Percentiles rank a stretch among this genome's conserved stretches.
Evolutionary conservation across 1,140 invertebrate genomes (phyloP).

Genomic region (Zaprionus gabonicus): DNA sequence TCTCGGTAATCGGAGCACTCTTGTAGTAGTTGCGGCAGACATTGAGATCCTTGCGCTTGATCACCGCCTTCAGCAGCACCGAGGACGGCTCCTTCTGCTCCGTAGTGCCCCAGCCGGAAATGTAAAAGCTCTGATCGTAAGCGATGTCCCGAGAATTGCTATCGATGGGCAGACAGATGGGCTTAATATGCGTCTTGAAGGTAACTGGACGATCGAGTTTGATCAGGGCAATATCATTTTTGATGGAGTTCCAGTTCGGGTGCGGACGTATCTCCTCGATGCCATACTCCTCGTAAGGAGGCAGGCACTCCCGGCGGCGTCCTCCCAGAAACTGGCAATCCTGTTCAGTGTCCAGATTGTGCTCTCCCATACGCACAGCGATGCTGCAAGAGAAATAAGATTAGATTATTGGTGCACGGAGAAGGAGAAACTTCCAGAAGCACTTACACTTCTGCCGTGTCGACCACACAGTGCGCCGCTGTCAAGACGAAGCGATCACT

Average conservation of each 20-base stretch:
- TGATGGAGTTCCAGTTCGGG: slow-evolving; percentile 86
- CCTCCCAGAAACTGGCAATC: slow-evolving; percentile 85
- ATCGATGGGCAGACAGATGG: slow-evolving; percentile 71
- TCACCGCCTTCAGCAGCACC: slow-evolving; percentile 51
- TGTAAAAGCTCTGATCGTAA: slow-evolving; percentile 60
- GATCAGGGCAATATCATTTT: slow-evolving; percentile 89
- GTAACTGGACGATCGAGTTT: slow-evolving; percentile 57
- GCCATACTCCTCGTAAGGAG: slow-evolving; percentile 85
- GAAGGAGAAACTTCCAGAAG: too few species aligned
- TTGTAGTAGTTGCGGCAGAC: slow-evolving; percentile 58
- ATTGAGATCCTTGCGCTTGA: slow-evolving; percentile 39
- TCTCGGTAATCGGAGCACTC: slow-evolving; percentile 64
- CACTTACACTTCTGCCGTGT: slow-evolving; percentile 68
- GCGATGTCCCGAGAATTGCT: slow-evolving; percentile 27
- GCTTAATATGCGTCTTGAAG: slow-evolving; percentile 64
- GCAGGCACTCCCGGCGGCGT: slow-evolving; percentile 78
- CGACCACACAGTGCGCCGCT: slow-evolving; percentile 86
- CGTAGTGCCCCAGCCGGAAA: slow-evolving; percentile 77
- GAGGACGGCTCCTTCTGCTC: slow-evolving; percentile 29
- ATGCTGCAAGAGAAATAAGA: slow-evolving; percentile 59
- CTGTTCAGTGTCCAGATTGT: slow-evolving; percentile 85
- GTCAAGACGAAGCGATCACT: slow-evolving; percentile 86
- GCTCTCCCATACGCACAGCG: slow-evolving; percentile 87
- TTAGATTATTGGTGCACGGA: neutral
- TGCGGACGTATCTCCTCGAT: slow-evolving; percentile 87